Conservation (phyloP, 37 sponge, comb jelly and placozoan species). For the Beroe forskalii region DNA sequence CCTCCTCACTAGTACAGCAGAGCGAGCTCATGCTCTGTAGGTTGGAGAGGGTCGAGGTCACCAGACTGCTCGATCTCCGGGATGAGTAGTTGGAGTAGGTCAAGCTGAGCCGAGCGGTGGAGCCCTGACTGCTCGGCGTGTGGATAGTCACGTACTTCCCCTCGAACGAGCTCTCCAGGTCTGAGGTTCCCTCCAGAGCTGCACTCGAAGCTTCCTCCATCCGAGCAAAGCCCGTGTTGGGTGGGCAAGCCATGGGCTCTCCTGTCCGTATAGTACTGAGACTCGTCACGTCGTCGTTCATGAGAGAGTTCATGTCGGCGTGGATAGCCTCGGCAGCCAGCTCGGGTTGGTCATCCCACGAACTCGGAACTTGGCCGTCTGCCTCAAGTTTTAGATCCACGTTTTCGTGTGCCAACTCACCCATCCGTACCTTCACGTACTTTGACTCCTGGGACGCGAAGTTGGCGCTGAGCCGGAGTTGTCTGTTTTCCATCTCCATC, state of each 20-base stretch:
- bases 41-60: not conserved
- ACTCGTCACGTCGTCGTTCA: not conserved
- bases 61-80: not conserved
- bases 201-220: not conserved
- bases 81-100: conserved; percentile 34
- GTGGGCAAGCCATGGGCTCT: conserved; percentile 3
- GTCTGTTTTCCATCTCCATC: not conserved
- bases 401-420: conserved; percentile 10
- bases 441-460: conserved; percentile 5
- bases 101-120: not conserved
- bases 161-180: not conserved
- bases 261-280: conserved; percentile 1
- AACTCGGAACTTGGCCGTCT: not conserved
- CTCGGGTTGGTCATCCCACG: conserved; percentile 1
- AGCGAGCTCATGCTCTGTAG: not conserved
- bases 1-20: not conserved
- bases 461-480: not conserved
- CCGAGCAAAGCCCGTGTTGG: not conserved
- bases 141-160: not conserved
- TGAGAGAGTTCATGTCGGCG: not conserved
- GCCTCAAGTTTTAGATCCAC: not conserved
- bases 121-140: not conserved
- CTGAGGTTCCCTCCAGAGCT: conserved; percentile 12
- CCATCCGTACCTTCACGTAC: not conserved
- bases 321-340: not conserved